Evolutionary conservation across 2,888 invertebrate species (phyloP), one percentile per base, ranked within the genome.

Genomic region (Leucozona laternaria): DNA sequence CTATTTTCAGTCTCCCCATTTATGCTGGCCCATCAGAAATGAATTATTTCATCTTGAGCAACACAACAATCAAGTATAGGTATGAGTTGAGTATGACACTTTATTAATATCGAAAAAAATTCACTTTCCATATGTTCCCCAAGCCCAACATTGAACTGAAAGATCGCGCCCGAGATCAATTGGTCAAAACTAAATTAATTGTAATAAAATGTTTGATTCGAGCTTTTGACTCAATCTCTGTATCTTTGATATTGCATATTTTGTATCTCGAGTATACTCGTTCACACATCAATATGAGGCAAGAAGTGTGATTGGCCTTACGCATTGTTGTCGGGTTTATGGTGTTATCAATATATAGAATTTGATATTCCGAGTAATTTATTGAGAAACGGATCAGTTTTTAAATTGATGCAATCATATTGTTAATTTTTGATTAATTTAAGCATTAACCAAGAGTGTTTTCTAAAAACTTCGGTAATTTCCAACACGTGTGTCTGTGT

Each of bases 101-200:
- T 48, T 48, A 48, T 48, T 48, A 48, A 53, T 28, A 50, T 53
- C 62, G 58, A 55, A 77, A 53, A 53, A 25, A 81, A 68, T 62
- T 68, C 68, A 71, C 76, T n/a, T 68, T 53, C 53, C 50, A 53
- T 66, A 43, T 57, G 48, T 31, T 66, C 66, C 31, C 22, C 68
- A 79, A 57, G 48, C 31, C 22, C 68, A 79, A 57, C 85, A 86
- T 82, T 86, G 78, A 78, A 78, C 78, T 28, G 22, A 86, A 82
- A 82, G 86, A 79, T 86, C 86, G 82, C 53, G 66, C 58, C 43
- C 31, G 72, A 71, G 86, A 82, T 86, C 86, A 86, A 86, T 86
- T 86, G 86, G 82, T 86, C 79, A 64, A 82, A 78, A 73, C 70
- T 82, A 86, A 86, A 86, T 86, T 86, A 86, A 86, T 79, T 70